Evolutionary conservation across 2,113 vertebrate genomes (phyloP), one percentile per base, ranked within the genome.

Genomic region (Psittacus erithacus): DNA sequence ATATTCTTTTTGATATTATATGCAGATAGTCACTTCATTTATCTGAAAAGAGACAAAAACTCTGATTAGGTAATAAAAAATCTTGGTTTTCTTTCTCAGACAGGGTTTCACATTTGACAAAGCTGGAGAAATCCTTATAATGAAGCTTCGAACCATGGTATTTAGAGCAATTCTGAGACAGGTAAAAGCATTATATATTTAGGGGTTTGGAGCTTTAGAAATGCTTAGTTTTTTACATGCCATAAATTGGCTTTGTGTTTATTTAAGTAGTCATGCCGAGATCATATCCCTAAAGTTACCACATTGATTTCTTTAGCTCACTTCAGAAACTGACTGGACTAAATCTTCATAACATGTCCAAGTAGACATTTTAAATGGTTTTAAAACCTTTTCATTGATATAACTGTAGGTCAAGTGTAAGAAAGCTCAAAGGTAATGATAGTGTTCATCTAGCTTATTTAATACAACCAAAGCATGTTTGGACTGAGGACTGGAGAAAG

Each of bases 81-180:
- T n/a, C 33, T 23, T 11, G 9, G 44, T 17, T 80, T 44, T 74
- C 84, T 44, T 76, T 57, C 63, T 97, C 57, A 46, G 65, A 81
- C 67, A 99, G 98, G 99, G 99, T 65, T 99, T 97, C 96, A 98
- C 97, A 17, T 99, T 99, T 96, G 99, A 99, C 33, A 99, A 99
- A 97, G 98, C 99, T 88, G 99, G 99, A 38, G 99, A 99, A 97
- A 98, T 99, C 91, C 98, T 99, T 76, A 99, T 99, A 67, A 98
- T 98, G 86, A 98, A 98, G 47, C 97, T 99, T 67, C 98, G 98
- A 86, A 98, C 97, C 10, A 90, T 82, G 92, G 98, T 98, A 73
- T 99, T 99, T 86, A 99, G 98, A 93, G 97, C 99, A 39, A 99
- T 99, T 98, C 97, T 99, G 94, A 98, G 98, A 98, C 99, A 99